phyloP scores from a whole-genome alignment of 2,113 vertebrate genomes.

The Melanocharis versteri region DNA sequence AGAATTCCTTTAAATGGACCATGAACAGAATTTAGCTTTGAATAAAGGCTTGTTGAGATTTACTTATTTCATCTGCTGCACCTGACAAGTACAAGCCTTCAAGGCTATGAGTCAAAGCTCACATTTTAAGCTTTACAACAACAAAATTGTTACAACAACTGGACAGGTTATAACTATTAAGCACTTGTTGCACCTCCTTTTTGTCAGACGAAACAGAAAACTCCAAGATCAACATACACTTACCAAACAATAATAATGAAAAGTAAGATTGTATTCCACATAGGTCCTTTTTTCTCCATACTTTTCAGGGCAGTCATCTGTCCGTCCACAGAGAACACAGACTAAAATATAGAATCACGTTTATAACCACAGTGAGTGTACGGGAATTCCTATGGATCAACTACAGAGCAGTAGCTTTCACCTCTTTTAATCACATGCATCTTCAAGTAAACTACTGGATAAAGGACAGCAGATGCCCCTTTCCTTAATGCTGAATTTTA shows the following conservation, averaged over 20 bases:
- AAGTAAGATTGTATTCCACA: slow-evolving; percentile 77
- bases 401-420: neutral
- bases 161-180: neutral
- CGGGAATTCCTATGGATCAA: neutral
- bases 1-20: neutral
- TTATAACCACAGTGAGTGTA: neutral
- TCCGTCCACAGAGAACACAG: slow-evolving; percentile 84
- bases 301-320: slow-evolving; percentile 85
- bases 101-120: neutral
- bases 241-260: slow-evolving; percentile 96
- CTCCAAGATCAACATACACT: slow-evolving; percentile 47
- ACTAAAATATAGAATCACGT: slow-evolving; percentile 65
- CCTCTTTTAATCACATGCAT: neutral
- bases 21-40: neutral
- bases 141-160: neutral
- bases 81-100: neutral
- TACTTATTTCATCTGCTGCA: neutral
- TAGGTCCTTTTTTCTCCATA: slow-evolving; percentile 89
- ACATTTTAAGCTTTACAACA: neutral
- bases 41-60: neutral
- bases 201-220: neutral
- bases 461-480: neutral
- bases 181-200: neutral
- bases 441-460: neutral
- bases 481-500: neutral